A percentile compares a stretch with the other conserved stretches of the same genome.
Evolutionary conservation across 2,113 vertebrate genomes (phyloP).

Genomic region (cat (Felis catus)): DNA sequence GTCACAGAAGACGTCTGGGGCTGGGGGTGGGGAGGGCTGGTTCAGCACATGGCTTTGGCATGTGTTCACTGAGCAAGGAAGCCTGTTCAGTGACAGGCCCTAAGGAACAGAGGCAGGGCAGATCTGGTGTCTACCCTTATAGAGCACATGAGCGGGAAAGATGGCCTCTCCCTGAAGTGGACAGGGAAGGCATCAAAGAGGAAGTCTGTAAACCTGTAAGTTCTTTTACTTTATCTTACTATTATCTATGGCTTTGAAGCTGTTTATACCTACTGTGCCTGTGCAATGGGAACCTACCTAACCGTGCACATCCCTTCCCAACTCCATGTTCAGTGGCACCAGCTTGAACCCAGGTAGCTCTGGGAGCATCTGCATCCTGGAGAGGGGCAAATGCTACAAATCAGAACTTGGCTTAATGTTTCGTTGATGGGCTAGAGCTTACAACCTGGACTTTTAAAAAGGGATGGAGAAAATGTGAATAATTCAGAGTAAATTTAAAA

Average conservation of each 20-base stretch:
- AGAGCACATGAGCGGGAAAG: neutral
- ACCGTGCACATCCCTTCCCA: neutral
- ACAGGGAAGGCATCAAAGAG: neutral
- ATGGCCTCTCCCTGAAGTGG: neutral
- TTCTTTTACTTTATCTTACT: neutral
- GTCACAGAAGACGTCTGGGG: neutral
- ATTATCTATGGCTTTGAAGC: neutral
- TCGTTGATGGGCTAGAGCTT: neutral
- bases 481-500: neutral
- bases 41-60: neutral
- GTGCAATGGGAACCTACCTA: neutral
- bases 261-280: neutral
- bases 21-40: neutral
- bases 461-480: neutral
- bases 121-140: fast-evolving
- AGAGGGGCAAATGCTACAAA: neutral
- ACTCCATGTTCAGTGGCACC: neutral
- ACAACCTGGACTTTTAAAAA: neutral
- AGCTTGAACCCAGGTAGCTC: neutral
- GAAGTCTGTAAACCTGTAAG: neutral
- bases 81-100: neutral
- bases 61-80: neutral
- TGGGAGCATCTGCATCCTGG: neutral
- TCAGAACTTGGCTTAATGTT: neutral
- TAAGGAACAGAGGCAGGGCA: neutral